Percentiles rank a stretch among this genome's conserved stretches.
Evolutionary conservation across 2,888 invertebrate genomes (phyloP).

Genomic region (Sarcophaga carnaria): DNA sequence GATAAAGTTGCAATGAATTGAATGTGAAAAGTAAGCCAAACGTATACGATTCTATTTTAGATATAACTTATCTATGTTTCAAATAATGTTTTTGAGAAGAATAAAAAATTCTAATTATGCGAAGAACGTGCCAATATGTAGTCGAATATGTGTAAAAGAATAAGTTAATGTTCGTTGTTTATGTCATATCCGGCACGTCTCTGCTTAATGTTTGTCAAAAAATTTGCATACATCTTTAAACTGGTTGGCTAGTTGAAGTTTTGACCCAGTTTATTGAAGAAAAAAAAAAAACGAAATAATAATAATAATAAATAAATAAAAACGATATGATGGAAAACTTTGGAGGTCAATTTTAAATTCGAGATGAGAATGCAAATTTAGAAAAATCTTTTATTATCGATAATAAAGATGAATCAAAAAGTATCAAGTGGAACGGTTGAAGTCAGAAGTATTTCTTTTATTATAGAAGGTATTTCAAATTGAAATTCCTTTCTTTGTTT

Average conservation of each 20-base stretch:
- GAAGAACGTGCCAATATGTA: neutral
- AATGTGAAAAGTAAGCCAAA: too few species aligned
- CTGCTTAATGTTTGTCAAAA: neutral
- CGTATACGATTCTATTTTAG: too few species aligned
- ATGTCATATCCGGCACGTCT: constrained; percentile 9
- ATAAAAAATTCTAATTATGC: neutral
- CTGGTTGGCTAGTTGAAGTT: constrained; percentile 2
- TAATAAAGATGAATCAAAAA: too few species aligned
- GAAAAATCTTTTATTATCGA: constrained; percentile 6
- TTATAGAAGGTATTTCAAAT: too few species aligned
- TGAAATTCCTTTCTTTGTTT: too few species aligned
- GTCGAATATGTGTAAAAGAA: neutral
- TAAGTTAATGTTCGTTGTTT: neutral
- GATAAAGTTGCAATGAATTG: too few species aligned
- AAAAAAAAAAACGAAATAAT: neutral
- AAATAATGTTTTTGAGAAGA: too few species aligned
- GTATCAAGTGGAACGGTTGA: neutral
- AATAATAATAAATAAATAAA: neutral
- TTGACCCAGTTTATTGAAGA: constrained; percentile 12
- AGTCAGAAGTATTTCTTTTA: neutral
- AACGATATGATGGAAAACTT: constrained; percentile 10
- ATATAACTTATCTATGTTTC: too few species aligned
- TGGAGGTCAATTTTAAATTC: constrained; percentile 4
- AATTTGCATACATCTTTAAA: constrained; percentile 16
- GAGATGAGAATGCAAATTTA: constrained; percentile 19